A percentile compares a stretch with the other conserved stretches of the same genome.
These are phyloP conservation scores for Tipula lateralis DNA, from an alignment of 2,888 invertebrate genomes.

Conservation along the genomic window DNA sequence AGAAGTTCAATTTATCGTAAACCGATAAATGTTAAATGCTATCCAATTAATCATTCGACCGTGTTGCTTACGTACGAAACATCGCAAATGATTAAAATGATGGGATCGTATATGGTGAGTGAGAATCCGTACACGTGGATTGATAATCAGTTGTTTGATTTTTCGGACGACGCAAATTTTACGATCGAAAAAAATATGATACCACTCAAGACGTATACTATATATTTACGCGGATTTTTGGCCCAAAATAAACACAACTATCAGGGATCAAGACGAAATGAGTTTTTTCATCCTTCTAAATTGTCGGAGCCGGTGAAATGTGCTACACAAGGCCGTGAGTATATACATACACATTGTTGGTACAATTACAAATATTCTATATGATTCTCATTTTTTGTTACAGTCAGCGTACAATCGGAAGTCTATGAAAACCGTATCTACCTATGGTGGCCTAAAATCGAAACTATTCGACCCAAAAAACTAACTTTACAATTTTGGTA, in stretches of 20 bases:
- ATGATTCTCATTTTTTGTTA: conserved; percentile 30
- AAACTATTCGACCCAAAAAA: conserved; percentile 32
- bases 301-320: conserved; percentile 45
- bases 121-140: conserved; percentile 46
- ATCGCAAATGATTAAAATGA: background rate
- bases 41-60: conserved; percentile 46
- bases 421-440: conserved; percentile 35
- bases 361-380: background rate
- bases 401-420: conserved; percentile 34
- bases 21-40: conserved; percentile 46
- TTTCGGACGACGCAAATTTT: conserved; percentile 44
- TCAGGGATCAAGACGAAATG: conserved; percentile 35
- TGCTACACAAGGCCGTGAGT: conserved; percentile 48
- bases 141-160: conserved; percentile 41
- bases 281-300: conserved; percentile 38
- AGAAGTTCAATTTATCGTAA: conserved; percentile 37
- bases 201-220: conserved; percentile 43
- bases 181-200: conserved; percentile 44
- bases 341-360: background rate
- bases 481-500: conserved; percentile 36
- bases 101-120: conserved; percentile 40
- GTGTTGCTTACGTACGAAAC: conserved; percentile 47
- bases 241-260: conserved; percentile 35
- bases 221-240: conserved; percentile 43
- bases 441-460: conserved; percentile 36